Evolutionary conservation across 2,113 vertebrate genomes (phyloP).

Genomic region (Alces alces): DNA sequence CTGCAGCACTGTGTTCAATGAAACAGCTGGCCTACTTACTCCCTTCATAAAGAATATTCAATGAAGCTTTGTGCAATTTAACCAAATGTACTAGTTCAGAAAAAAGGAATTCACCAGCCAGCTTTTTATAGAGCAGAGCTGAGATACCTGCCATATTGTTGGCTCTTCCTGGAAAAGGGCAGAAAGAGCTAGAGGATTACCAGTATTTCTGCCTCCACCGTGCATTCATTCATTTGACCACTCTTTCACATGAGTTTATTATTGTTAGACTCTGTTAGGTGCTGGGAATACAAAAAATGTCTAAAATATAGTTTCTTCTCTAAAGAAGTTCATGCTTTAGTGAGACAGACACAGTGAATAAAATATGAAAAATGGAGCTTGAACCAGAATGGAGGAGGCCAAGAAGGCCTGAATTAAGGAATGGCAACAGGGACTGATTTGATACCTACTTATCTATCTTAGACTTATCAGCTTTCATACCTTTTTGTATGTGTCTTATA

Average conservation of each 20-base stretch:
- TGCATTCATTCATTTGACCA: neutral
- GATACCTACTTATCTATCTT: neutral
- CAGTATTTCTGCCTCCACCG: neutral
- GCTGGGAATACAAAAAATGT: neutral
- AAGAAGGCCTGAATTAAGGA: neutral
- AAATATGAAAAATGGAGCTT: neutral
- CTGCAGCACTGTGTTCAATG: neutral
- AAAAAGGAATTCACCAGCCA: neutral
- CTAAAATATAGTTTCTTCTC: neutral
- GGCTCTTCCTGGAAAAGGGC: neutral
- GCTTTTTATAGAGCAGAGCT: neutral
- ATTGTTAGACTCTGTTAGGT: neutral
- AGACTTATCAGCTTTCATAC: neutral
- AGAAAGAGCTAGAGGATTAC: neutral
- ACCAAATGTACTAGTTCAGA: neutral
- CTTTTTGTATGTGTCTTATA: neutral
- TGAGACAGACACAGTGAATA: neutral
- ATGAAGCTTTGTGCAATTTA: neutral
- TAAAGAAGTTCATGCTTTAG: neutral
- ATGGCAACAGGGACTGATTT: rapidly evolving
- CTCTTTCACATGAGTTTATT: neutral
- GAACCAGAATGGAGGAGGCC: neutral
- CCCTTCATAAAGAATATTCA: neutral
- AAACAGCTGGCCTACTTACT: neutral
- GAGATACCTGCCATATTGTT: neutral